Conservation (phyloP, 64 coral and sea anemone species). For the Hydrozoanthus tunicans region DNA sequence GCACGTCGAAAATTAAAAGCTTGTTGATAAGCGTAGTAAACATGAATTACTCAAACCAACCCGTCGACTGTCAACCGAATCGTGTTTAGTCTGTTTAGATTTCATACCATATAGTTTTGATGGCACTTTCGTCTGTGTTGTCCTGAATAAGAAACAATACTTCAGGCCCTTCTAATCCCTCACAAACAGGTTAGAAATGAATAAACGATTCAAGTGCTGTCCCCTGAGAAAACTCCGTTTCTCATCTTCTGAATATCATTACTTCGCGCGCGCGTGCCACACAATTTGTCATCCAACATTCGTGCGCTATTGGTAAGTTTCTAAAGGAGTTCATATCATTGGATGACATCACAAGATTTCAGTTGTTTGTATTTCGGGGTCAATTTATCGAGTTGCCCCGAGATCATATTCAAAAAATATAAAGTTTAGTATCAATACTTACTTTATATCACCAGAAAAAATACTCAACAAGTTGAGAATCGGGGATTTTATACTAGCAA, state of each 20-base stretch:
- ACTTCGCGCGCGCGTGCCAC: slow-evolving; percentile 23
- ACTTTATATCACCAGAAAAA: no score
- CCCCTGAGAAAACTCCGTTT: slow-evolving; percentile 35
- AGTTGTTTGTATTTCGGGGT: background rate
- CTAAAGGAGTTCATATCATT: background rate
- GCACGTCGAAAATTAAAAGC: slow-evolving; percentile 38
- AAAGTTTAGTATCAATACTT: background rate
- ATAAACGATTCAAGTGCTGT: slow-evolving; percentile 4
- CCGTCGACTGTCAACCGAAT: slow-evolving; percentile 4
- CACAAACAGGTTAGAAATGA: slow-evolving; percentile 5
- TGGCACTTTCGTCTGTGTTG: slow-evolving; percentile 11
- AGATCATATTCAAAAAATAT: background rate
- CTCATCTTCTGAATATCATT: slow-evolving; percentile 41
- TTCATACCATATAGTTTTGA: slow-evolving; percentile 8
- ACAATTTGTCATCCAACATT: slow-evolving; percentile 30
- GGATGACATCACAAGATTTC: background rate
- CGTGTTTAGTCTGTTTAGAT: background rate
- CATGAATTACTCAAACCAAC: background rate
- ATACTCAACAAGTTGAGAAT: background rate
- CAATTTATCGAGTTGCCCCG: background rate
- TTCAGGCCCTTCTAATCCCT: slow-evolving; percentile 42
- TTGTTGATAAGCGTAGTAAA: slow-evolving; percentile 8
- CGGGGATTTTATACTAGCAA: background rate
- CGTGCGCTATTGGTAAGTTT: slow-evolving; percentile 36
- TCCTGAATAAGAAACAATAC: background rate